Base-by-base conservation (phyloP, 2,797 vertebrate genomes). In the Atherinosoma microstoma region DNA sequence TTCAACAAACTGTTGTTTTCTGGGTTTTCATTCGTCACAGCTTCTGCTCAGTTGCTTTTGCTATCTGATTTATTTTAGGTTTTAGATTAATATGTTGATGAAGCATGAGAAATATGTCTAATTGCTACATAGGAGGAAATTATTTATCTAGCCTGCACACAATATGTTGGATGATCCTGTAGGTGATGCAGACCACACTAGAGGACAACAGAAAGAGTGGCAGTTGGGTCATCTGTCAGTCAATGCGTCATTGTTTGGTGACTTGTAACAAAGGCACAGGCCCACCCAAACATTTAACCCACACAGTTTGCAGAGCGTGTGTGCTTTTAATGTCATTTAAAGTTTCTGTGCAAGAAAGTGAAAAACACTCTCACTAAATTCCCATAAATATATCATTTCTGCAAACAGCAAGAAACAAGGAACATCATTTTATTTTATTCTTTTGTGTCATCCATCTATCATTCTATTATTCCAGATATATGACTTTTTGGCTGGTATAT, bases 211-310 rank as follows among this genome's bases (percentile, higher is more conserved):
- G 75, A 13, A 38, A 75, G 54, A 68, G 36, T 34, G 13, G 38
- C 35, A 5, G 22, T 34, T 36, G 57, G 7, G 24, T 32, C 38
- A 18, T 66, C 80, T 77, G 79, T 83, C 85, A 85, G 64, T 85
- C 70, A 61, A 58, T 32, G 29, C 12, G 60, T 64, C 38, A 58
- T 18, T 38, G 3, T 83, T 76, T 75, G 40, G 75, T 78, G 59
- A 58, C 53, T 15, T 30, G 32, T 60, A 70, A 70, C 20, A 59
- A 66, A 53, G 63, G 42, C 42, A 38, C 36, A 8, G 56, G 84
- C 70, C 84, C 84, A 86, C 80, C 80, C 83, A 86, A 12, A 34
- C 35, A 36, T 34, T 82, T 71, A 20, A 76, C 67, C 70, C 66
- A 64, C 71, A 77, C 60, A 3, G 20, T 54, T 30, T 74, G n/a